These are phyloP conservation scores for Alfaro cultratus DNA, from an alignment of 2,797 vertebrate genomes.

Conservation along the genomic window DNA sequence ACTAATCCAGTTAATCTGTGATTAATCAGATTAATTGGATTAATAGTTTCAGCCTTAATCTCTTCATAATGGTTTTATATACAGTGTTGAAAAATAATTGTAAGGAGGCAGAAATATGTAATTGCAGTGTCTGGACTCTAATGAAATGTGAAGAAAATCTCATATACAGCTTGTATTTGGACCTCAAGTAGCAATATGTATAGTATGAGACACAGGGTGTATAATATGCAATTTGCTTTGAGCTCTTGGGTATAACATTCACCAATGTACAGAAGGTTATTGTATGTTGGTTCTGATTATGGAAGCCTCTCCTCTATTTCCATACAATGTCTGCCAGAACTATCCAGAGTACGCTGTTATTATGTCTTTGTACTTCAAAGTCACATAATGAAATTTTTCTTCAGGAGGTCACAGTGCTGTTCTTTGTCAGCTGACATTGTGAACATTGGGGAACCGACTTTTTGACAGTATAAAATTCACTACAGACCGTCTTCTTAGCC, in stretches of 20 bases:
- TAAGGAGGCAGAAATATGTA: neutral
- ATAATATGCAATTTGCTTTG: neutral
- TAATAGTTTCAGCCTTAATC: neutral
- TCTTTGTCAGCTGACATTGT: constrained; percentile 25
- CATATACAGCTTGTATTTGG: neutral
- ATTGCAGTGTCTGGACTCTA: neutral
- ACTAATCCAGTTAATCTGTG: too few relatives aligned
- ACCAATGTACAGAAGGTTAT: neutral
- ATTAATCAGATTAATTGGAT: too few relatives aligned
- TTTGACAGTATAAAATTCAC: constrained; percentile 34
- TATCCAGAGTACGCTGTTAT: constrained; percentile 12
- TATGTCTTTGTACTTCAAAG: constrained; percentile 37
- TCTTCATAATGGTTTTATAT: neutral
- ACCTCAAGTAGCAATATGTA: neutral
- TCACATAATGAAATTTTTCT: constrained; percentile 24
- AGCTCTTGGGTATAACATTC: neutral
- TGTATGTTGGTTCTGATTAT: neutral
- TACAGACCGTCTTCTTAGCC: constrained; percentile 20
- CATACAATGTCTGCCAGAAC: constrained; percentile 8
- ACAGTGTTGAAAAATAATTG: neutral
- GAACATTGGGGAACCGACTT: constrained; percentile 23
- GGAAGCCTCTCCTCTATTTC: neutral
- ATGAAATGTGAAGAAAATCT: neutral
- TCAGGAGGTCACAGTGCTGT: constrained; percentile 21
- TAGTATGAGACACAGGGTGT: neutral